Evolutionary conservation across 2,797 vertebrate genomes (phyloP).

Genomic region (Hippopotamyrus pictus): DNA sequence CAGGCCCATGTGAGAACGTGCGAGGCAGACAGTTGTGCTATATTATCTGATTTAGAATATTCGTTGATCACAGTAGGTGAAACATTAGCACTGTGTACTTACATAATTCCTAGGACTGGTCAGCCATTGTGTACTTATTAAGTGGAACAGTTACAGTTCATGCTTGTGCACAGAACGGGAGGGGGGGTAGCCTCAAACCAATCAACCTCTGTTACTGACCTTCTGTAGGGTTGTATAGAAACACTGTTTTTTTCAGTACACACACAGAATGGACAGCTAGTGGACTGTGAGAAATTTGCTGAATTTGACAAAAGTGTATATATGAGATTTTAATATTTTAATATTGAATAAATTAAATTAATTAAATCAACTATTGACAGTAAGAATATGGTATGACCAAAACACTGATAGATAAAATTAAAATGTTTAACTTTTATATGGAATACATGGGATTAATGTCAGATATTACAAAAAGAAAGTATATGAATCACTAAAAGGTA

Average conservation of each 20-base stretch:
- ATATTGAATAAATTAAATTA: neutral
- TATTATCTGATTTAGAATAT: neutral
- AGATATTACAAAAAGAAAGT: neutral
- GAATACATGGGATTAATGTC: neutral
- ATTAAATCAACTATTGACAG: neutral
- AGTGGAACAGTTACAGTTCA: neutral
- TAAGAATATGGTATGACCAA: neutral
- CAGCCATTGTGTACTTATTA: neutral
- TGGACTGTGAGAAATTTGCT: neutral
- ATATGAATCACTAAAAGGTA: neutral
- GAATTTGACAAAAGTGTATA: neutral
- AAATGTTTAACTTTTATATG: neutral
- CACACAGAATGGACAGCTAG: neutral
- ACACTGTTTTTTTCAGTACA: neutral
- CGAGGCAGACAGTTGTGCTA: neutral
- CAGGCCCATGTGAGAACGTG: neutral
- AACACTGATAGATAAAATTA: neutral
- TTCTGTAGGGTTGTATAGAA: neutral
- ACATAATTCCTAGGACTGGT: neutral
- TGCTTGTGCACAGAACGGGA: neutral
- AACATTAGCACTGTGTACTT: neutral
- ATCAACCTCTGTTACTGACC: neutral
- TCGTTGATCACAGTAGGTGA: neutral
- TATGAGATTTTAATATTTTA: neutral
- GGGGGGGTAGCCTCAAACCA: neutral